Base-by-base conservation (phyloP, 2,113 vertebrate genomes). In the Gadus chalcogrammus region DNA sequence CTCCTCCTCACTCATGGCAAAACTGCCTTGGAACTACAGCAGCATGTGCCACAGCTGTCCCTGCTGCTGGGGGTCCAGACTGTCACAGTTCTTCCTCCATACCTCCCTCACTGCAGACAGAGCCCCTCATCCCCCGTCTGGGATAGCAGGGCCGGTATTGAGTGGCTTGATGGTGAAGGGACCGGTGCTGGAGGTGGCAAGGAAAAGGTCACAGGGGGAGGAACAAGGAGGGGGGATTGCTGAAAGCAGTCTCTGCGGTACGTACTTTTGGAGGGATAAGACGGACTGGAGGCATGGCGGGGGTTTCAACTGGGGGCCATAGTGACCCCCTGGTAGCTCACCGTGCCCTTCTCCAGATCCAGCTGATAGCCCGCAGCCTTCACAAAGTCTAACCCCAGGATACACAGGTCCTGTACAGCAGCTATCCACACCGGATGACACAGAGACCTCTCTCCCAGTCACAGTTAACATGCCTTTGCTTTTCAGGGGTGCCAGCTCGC, bases 41-140 rank as follows among this genome's bases (percentile, higher is more conserved):
- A 70, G 18, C 18, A 53, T 9, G 60, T 70, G 59, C 55, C 67
- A 61, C 68, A 70, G 18, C 35, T 52, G 28, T 15, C 48, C 68
- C 68, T 69, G 31, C 58, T 69, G 38, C 11, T 6, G 38, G 38
- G 38, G 38, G 38, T 42, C 11, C 5, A 11, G 38, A 8, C 12
- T 60, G 56, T 15, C 15, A 59, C 5, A 59, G 15, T n/a, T 59
- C 15, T 59, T 17, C 15, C 12, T 13, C 42, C 42, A 48, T 48
- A 48, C 12, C 12, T 7, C 42, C 12, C 42, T 48, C 11, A 48
- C 9, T 9, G 16, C 16, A 59, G 13, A 17, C 15, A 1, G 16
- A 1, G 15, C 11, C 6, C 38, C 38, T 42, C 38, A 8, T 9
- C 12, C 42, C 42, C 42, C 9, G 42, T 48, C 42, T 48, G 42